Conservation (phyloP, 2,888 invertebrate species). For the Macaria liturata region DNA sequence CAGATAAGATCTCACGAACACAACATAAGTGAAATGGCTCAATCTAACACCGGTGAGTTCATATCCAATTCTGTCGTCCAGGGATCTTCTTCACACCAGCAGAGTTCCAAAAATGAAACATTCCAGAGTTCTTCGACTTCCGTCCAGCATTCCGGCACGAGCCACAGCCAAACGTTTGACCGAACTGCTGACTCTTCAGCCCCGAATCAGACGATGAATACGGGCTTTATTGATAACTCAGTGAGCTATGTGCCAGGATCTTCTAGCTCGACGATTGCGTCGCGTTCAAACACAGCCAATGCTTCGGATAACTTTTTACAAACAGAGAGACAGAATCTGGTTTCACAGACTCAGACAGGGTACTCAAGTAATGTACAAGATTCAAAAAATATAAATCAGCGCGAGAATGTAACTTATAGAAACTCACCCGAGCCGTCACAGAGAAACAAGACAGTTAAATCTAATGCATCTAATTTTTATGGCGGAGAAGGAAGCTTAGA, state of each 20-base stretch:
- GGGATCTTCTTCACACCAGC: slow-evolving; percentile 68
- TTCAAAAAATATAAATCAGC: slow-evolving; percentile 55
- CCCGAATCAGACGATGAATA: slow-evolving; percentile 69
- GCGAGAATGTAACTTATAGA: slow-evolving; percentile 56
- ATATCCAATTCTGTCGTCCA: slow-evolving; percentile 66
- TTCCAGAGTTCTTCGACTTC: slow-evolving; percentile 73
- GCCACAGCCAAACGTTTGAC: slow-evolving; percentile 67
- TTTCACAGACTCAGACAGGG: slow-evolving; percentile 52
- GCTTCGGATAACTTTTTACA: slow-evolving; percentile 70
- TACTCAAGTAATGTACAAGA: slow-evolving; percentile 43
- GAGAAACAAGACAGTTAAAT: slow-evolving; percentile 56
- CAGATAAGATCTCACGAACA: slow-evolving; percentile 65
- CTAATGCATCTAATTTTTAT: slow-evolving; percentile 66
- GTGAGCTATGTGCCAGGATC: slow-evolving; percentile 47
- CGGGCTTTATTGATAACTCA: slow-evolving; percentile 70
- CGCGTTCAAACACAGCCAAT: slow-evolving; percentile 65
- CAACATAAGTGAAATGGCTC: slow-evolving; percentile 73
- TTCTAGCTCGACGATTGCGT: slow-evolving; percentile 50
- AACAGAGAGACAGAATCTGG: slow-evolving; percentile 67
- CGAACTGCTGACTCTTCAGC: slow-evolving; percentile 64
- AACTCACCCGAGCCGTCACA: slow-evolving; percentile 57
- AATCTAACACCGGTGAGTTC: slow-evolving; percentile 71
- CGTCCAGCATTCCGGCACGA: slow-evolving; percentile 66
- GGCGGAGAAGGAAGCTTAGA: slow-evolving; percentile 67
- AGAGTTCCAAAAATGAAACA: slow-evolving; percentile 71